These are phyloP conservation scores for Pangasius sanitwongsei DNA, from an alignment of 2,797 vertebrate species.

Conservation along the genomic window DNA sequence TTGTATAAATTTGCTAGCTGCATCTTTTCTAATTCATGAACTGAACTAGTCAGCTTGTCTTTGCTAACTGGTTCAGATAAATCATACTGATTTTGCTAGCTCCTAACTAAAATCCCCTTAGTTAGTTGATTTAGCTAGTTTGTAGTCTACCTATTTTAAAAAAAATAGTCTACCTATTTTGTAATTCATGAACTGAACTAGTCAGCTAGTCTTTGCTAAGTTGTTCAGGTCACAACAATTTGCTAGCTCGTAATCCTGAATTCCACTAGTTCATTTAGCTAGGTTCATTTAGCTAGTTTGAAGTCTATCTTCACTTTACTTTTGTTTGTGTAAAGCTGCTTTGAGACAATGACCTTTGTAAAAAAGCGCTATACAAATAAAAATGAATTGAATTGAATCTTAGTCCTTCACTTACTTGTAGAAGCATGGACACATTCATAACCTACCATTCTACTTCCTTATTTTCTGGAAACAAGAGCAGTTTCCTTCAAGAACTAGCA, in stretches of 20 bases:
- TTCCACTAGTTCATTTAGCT: neutral
- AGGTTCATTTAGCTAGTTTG: neutral
- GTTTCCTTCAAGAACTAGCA: too few relatives aligned
- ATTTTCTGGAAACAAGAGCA: too few relatives aligned
- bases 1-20: neutral
- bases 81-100: neutral
- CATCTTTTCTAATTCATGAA: neutral
- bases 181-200: neutral
- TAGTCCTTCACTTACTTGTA: too few relatives aligned
- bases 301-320: too few relatives aligned
- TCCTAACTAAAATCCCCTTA: neutral
- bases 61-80: neutral
- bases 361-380: too few relatives aligned
- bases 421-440: too few relatives aligned
- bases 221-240: neutral
- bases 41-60: neutral
- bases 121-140: neutral
- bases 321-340: too few relatives aligned
- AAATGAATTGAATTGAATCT: too few relatives aligned
- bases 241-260: neutral
- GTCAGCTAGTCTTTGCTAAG: neutral
- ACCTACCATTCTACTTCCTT: too few relatives aligned
- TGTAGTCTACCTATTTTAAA: neutral
- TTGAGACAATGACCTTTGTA: too few relatives aligned
- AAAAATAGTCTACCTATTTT: too few relatives aligned